phyloP scores from a whole-genome alignment of 2,888 invertebrate genomes.

The Disparrhopalites patrizii region DNA sequence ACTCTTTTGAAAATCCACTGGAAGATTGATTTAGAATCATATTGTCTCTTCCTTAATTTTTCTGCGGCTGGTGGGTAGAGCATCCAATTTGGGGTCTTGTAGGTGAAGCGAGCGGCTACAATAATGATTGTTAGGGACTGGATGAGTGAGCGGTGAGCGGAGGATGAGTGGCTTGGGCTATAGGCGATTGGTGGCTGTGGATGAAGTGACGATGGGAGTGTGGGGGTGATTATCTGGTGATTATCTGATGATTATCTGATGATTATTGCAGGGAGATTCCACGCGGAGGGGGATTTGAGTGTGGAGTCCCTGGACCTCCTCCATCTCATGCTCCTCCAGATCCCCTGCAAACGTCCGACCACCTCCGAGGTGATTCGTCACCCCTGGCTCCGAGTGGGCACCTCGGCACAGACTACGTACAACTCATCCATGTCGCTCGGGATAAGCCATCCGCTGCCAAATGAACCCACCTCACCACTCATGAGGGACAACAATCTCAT shows the following conservation, averaged over 20 bases:
- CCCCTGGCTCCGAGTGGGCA: conserved; percentile 33
- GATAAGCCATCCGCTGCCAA: conserved; percentile 9
- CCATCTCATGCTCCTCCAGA: conserved; percentile 34
- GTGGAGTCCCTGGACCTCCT: conserved; percentile 34
- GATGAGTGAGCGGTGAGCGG: too few species aligned
- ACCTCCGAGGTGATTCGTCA: conserved; percentile 36
- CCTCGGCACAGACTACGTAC: background rate
- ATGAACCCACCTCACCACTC: background rate
- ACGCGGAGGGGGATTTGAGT: conserved; percentile 30
- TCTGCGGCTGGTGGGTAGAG: too few species aligned
- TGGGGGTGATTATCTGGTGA: background rate
- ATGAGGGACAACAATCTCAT: conserved; percentile 13
- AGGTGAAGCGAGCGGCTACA: too few species aligned
- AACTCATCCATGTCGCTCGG: background rate
- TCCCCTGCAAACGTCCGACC: conserved; percentile 34
- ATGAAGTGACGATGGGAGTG: background rate
- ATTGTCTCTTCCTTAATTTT: too few species aligned
- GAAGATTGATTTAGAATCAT: too few species aligned
- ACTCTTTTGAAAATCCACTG: too few species aligned
- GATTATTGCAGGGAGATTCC: conserved; percentile 33
- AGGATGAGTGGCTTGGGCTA: too few species aligned
- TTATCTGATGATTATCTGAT: background rate
- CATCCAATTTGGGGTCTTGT: too few species aligned
- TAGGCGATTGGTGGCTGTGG: too few species aligned
- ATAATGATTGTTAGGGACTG: too few species aligned